Evolutionary conservation across 2,113 vertebrate genomes (phyloP), one percentile per base, ranked within the genome.

Genomic region (Myotis lucifugus): DNA sequence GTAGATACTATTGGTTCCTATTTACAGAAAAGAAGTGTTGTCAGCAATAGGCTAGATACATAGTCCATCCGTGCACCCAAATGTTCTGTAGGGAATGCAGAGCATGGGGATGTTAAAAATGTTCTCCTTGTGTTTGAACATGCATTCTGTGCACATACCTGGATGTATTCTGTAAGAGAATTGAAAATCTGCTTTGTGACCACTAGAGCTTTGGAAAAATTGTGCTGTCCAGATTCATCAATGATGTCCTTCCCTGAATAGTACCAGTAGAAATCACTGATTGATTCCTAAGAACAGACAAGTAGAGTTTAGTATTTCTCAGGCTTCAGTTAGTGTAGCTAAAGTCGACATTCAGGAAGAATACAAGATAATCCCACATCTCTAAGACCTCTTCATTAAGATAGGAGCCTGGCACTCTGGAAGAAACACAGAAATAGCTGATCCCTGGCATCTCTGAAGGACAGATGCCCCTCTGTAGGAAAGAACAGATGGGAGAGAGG

Each of bases 201-300:
- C 77, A 99, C 99, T 94, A 99, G 97, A 27, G 99, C 99, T 98
- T 99, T 99, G 90, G 99, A 99, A 98, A 99, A 99, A 98, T 99
- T 99, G 89, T 99, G 99, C 97, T 99, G 99, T 70, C 99, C 99
- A 32, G 99, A 99, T 91, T 99, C 99, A 96, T 99, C 99, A 95
- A 99, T 99, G 21, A 99, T 77, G 66, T 99, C 99, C 96, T 99
- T 99, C 91, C 99, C 99, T 93, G 99, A 99, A 97, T 99, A 99
- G 98, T 99, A 99, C 99, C 99, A 99, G 97, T 99, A 99, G 98
- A 99, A 99, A 97, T 99, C 99, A 97, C 99, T 99, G 98, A 99
- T 99, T 70, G 99, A 99, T 97, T 99, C 99, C 99, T 99, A 93
- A 96, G 91, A 79, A 97, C 76, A 96, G 93, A 95, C 48, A 90